These are phyloP conservation scores for Hexactinellida sp. DNA, from an alignment of 37 sponge, comb jelly and placozoan species.

Conservation along the genomic window DNA sequence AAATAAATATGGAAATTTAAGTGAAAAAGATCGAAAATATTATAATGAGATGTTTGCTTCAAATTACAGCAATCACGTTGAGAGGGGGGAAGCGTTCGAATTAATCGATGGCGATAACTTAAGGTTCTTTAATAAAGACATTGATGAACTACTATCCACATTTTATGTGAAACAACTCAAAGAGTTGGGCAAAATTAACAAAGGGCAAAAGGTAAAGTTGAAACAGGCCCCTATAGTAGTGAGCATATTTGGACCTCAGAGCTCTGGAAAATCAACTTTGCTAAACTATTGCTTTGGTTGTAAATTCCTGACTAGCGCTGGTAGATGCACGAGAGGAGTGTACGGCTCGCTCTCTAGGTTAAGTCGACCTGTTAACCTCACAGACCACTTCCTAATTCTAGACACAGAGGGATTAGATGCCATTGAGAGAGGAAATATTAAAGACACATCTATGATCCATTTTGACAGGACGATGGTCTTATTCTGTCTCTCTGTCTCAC, in stretches of 20 bases:
- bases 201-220: background rate
- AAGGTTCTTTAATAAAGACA: background rate
- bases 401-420: constrained; percentile 9
- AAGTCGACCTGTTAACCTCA: background rate
- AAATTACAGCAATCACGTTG: background rate
- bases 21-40: background rate
- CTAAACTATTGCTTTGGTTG: constrained; percentile 10
- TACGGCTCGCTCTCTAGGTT: background rate
- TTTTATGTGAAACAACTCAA: background rate
- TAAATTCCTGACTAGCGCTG: background rate
- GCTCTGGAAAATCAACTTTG: background rate
- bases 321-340: background rate
- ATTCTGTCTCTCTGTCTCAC: background rate
- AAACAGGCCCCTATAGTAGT: background rate
- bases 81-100: background rate
- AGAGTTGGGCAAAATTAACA: background rate
- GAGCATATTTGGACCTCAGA: constrained; percentile 1
- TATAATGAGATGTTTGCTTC: background rate
- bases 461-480: constrained; percentile 1
- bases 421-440: background rate
- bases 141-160: background rate
- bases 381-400: background rate
- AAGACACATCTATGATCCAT: constrained; percentile 8
- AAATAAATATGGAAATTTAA: background rate
- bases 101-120: constrained; percentile 1